Evolutionary conservation across 2,888 invertebrate species (phyloP).

Genomic region (Pasiphila rectangulata): DNA sequence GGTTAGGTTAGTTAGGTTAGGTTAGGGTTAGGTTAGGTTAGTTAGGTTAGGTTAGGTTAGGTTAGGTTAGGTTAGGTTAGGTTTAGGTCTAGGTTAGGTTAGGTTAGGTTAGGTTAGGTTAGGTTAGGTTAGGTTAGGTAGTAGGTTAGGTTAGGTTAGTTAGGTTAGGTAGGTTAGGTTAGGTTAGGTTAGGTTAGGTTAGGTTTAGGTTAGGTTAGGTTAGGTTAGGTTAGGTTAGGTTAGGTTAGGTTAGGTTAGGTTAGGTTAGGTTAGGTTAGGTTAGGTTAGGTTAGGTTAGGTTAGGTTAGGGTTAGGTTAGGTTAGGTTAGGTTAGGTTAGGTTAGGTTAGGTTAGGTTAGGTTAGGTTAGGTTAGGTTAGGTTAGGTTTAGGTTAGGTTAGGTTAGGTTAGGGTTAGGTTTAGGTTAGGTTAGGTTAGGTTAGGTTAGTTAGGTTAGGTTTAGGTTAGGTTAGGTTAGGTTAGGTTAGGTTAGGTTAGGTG

Average conservation of each 20-base stretch:
- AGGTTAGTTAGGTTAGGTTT: slow-evolving; percentile 15
- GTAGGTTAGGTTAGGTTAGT: slow-evolving; percentile 30
- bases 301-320: slow-evolving; percentile 35
- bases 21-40: slow-evolving; percentile 21
- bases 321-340: slow-evolving; percentile 34
- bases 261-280: slow-evolving; percentile 37
- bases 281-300: slow-evolving; percentile 35
- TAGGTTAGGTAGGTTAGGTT: slow-evolving; percentile 31
- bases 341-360: slow-evolving; percentile 33
- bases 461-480: slow-evolving; percentile 10
- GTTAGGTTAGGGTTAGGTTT: slow-evolving; percentile 10
- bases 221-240: slow-evolving; percentile 36
- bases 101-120: slow-evolving; percentile 34
- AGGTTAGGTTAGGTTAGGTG: slow-evolving; percentile 21
- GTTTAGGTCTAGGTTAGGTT: slow-evolving; percentile 29
- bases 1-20: slow-evolving; percentile 11
- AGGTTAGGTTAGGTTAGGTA: slow-evolving; percentile 34
- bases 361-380: slow-evolving; percentile 32
- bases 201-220: slow-evolving; percentile 33
- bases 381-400: slow-evolving; percentile 17
- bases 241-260: slow-evolving; percentile 36
- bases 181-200: slow-evolving; percentile 33
- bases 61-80: slow-evolving; percentile 21
- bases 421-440: slow-evolving; percentile 19
- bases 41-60: slow-evolving; percentile 18